phyloP scores from a whole-genome alignment of 2,888 invertebrate genomes.

The Nudaria mundana region DNA sequence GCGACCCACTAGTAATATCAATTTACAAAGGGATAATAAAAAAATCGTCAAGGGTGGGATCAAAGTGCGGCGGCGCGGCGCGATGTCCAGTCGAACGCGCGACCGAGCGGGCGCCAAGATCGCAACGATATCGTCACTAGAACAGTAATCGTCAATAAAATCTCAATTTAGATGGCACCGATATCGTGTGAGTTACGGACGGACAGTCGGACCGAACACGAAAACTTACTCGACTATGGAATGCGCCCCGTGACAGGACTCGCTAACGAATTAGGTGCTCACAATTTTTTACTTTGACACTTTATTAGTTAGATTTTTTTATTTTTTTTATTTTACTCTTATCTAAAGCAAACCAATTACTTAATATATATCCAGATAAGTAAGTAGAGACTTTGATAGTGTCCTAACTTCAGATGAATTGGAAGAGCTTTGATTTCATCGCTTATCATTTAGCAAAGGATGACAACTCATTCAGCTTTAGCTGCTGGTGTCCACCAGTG shows the following conservation, averaged over 20 bases:
- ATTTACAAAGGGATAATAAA: too few species aligned
- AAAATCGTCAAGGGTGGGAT: conserved; percentile 45
- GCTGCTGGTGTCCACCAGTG: conserved; percentile 8
- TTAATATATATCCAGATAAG: too few species aligned
- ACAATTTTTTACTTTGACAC: conserved; percentile 47
- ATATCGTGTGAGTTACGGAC: conserved; percentile 79
- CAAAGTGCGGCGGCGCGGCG: conserved; percentile 48
- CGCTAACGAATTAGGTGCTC: conserved; percentile 76
- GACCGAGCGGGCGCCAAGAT: conserved; percentile 77
- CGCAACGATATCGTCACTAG: conserved; percentile 78
- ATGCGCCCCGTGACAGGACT: conserved; percentile 73
- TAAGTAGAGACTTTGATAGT: too few species aligned
- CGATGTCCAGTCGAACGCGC: conserved; percentile 50
- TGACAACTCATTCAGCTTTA: not conserved
- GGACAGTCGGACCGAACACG: conserved; percentile 70
- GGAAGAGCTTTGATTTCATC: not conserved
- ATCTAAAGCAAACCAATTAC: conserved; percentile 4
- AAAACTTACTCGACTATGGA: conserved; percentile 78
- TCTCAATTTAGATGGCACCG: conserved; percentile 81
- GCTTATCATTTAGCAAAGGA: not conserved
- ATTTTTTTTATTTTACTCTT: conserved; percentile 39
- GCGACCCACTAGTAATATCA: too few species aligned
- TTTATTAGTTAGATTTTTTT: conserved; percentile 34
- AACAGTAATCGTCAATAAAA: conserved; percentile 81
- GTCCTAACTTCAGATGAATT: too few species aligned